These are phyloP conservation scores for Trileptium ribeirensis DNA, from an alignment of 2,888 invertebrate genomes.

Conservation along the genomic window DNA sequence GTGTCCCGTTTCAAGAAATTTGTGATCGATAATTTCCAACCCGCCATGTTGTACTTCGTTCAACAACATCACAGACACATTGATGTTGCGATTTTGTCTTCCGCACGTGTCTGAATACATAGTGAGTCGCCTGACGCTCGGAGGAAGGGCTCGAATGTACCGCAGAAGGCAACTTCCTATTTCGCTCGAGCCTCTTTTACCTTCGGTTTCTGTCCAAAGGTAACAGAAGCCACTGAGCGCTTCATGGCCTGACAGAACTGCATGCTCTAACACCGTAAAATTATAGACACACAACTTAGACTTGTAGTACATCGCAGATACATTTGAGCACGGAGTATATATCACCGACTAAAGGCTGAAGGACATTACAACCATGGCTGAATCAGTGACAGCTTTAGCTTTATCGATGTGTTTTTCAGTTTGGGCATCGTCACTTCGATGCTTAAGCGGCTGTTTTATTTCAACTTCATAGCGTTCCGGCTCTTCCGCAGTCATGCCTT, in stretches of 20 bases:
- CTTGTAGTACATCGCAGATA: conserved; percentile 17
- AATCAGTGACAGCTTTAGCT: neutral
- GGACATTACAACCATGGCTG: neutral
- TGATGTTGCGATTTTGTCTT: no score
- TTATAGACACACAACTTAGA: conserved; percentile 12
- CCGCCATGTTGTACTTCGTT: neutral
- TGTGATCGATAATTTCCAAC: neutral
- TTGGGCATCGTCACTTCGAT: neutral
- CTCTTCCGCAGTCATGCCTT: neutral
- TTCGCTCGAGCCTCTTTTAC: conserved; percentile 10
- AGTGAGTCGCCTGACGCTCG: neutral
- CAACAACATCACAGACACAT: neutral
- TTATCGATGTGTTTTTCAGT: conserved; percentile 1
- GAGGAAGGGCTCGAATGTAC: neutral
- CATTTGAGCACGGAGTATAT: conserved; percentile 6
- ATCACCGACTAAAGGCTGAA: conserved; percentile 13
- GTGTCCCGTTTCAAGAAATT: conserved; percentile 19
- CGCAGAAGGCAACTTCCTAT: conserved; percentile 10
- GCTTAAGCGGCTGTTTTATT: neutral
- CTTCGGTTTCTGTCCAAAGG: conserved; percentile 3
- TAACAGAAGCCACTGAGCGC: neutral
- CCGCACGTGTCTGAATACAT: conserved; percentile 8
- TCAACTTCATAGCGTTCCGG: neutral
- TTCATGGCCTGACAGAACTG: no score
- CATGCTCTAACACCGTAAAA: neutral